Percentiles rank a stretch among this genome's conserved stretches.
These are phyloP conservation scores for Iselma pallidipennis DNA, from an alignment of 2,888 invertebrate genomes.

Conservation along the genomic window DNA sequence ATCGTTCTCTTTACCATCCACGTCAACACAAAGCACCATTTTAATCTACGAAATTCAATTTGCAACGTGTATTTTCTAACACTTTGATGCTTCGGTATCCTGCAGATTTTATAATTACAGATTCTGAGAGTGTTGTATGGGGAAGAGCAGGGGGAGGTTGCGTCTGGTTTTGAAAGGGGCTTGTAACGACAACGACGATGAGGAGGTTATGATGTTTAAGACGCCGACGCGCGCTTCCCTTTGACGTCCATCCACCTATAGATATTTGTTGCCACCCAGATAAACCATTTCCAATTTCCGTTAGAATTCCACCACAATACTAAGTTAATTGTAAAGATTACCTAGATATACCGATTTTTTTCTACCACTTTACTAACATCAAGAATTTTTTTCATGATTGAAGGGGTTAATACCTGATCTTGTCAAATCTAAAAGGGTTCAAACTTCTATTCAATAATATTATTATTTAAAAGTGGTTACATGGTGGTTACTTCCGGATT, in stretches of 20 bases:
- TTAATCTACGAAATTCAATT: conserved; percentile 53
- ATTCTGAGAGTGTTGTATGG: conserved; percentile 38
- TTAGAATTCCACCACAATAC: conserved; percentile 10
- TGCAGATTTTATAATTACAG: conserved; percentile 52
- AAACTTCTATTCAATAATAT: conserved; percentile 22
- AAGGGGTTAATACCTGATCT: conserved; percentile 38
- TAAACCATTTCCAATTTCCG: not conserved
- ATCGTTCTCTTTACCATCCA: conserved; percentile 9
- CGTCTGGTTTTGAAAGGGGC: conserved; percentile 36
- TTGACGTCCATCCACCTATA: too few species aligned
- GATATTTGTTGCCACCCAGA: too few species aligned
- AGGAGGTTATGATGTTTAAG: not conserved
- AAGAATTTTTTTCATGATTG: not conserved
- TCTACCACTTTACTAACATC: too few species aligned
- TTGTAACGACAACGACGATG: not conserved
- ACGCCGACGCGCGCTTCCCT: not conserved
- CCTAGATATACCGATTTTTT: conserved; percentile 9
- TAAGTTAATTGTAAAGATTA: conserved; percentile 19
- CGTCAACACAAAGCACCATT: conserved; percentile 47
- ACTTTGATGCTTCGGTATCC: conserved; percentile 52
- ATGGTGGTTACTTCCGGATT: conserved; percentile 48
- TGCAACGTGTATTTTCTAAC: conserved; percentile 51
- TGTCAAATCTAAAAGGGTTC: conserved; percentile 33
- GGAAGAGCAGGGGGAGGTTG: conserved; percentile 20
- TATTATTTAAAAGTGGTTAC: conserved; percentile 47